Evolutionary conservation across 2,888 invertebrate species (phyloP).

Genomic region (Polia nebulosa): DNA sequence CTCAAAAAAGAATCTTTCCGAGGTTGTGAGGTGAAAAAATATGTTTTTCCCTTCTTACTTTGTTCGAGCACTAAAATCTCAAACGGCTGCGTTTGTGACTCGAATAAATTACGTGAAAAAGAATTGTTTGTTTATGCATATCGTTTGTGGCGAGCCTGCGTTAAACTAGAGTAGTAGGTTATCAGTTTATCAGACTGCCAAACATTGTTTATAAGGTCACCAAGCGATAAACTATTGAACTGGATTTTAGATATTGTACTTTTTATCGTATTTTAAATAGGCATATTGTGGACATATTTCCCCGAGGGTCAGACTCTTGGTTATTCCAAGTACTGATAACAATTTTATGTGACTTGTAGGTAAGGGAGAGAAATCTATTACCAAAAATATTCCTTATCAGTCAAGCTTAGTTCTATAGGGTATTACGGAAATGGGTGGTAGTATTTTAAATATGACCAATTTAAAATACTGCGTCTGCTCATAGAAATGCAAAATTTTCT

Average conservation of each 20-base stretch:
- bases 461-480: too few species aligned
- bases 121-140: conserved; percentile 32
- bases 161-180: conserved; percentile 41
- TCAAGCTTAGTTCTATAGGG: too few species aligned
- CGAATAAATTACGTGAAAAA: conserved; percentile 30
- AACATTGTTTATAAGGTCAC: conserved; percentile 21
- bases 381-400: too few species aligned
- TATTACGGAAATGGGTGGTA: too few species aligned
- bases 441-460: too few species aligned
- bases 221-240: conserved; percentile 51
- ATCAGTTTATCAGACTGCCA: conserved; percentile 45
- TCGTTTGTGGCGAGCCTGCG: conserved; percentile 2
- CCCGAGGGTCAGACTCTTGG: background rate
- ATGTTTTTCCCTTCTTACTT: conserved; percentile 20
- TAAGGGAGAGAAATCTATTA: too few species aligned
- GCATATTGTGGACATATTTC: background rate
- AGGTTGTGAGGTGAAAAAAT: too few species aligned
- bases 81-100: conserved; percentile 26
- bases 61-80: too few species aligned
- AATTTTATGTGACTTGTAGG: too few species aligned
- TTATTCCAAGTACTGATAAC: conserved; percentile 1
- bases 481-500: too few species aligned
- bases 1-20: too few species aligned
- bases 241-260: conserved; percentile 33
- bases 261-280: conserved; percentile 6